Base-by-base conservation (phyloP, 2,888 invertebrate species). In the Polietes domitor region DNA sequence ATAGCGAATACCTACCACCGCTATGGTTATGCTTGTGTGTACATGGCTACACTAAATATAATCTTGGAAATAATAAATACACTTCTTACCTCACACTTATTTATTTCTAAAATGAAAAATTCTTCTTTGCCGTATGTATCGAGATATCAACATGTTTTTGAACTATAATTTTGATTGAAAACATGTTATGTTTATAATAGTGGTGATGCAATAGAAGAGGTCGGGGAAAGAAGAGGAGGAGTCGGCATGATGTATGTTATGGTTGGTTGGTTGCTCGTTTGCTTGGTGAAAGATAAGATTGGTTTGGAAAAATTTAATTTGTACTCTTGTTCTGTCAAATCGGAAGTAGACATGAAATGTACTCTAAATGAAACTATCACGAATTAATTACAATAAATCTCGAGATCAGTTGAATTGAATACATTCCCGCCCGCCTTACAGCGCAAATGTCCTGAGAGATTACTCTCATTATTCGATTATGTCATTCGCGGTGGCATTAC, bases 1-100 rank as follows among this genome's bases (percentile, higher is more conserved):
- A 15, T 61, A 6, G 12, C 3, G 58, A n/a, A n/a, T n/a, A n/a
- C n/a, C n/a, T n/a, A n/a, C n/a, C n/a, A n/a, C n/a, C n/a, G n/a
- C n/a, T 58, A 21, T 26, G 26, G 24, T 50, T 55, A 21, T 12
- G 19, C 2, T 21, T 21, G 21, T 17, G 6, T 19, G n/a, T 17
- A 53, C 50, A 55, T 24, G 3, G 28, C 37, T 61, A 61, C 61
- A 26, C 28, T 61, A 61, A 61, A 28, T 61, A 61, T 61, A 61
- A 61, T 61, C 28, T 61, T 61, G 61, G n/a, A 61, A 32, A 61
- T 15, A 61, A 17, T n/a, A 19, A 61, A 61, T 28, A 61, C 61
- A 58, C 12, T 61, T 61, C 28, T 61, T 61, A 28, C 26, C 26
- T 61, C 28, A 61, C 28, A n/a, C 61, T 7, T 26, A 61, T 61